phyloP scores from a whole-genome alignment of 2,888 invertebrate genomes.

The Hofmannophila pseudospretella region DNA sequence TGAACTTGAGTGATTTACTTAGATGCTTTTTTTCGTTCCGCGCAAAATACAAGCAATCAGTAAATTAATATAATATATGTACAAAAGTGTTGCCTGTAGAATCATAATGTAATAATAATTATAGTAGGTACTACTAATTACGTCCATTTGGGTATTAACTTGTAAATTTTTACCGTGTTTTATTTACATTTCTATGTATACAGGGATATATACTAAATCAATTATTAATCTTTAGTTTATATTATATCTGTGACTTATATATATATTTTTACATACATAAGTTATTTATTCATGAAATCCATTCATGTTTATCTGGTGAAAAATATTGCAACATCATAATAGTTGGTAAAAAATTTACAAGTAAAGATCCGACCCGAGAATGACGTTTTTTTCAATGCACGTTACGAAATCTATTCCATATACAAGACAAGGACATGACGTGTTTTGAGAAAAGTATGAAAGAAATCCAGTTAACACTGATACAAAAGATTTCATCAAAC shows the following conservation, averaged over 20 bases:
- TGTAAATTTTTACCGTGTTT: not conserved
- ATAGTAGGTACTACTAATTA: not conserved
- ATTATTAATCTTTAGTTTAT: no score
- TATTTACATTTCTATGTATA: not conserved
- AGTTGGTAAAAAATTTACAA: not conserved
- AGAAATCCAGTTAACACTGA: conserved; percentile 17
- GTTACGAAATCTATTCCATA: conserved; percentile 32
- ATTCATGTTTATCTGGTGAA: not conserved
- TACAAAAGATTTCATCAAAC: conserved; percentile 9
- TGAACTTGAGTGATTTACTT: not conserved
- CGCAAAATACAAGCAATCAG: not conserved
- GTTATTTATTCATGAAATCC: no score
- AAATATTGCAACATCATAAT: not conserved
- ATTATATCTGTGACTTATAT: no score
- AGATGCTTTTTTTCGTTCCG: not conserved
- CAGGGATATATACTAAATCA: no score
- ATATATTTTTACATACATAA: no score
- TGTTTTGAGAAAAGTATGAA: conserved; percentile 40
- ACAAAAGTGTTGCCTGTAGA: not conserved
- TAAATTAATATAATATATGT: not conserved
- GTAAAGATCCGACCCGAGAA: not conserved
- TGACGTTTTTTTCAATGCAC: conserved; percentile 30
- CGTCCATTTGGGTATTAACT: not conserved
- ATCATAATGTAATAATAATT: not conserved
- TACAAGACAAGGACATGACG: conserved; percentile 31